These are phyloP conservation scores for Platycheirus albimanus DNA, from an alignment of 2,888 invertebrate species.

Conservation along the genomic window DNA sequence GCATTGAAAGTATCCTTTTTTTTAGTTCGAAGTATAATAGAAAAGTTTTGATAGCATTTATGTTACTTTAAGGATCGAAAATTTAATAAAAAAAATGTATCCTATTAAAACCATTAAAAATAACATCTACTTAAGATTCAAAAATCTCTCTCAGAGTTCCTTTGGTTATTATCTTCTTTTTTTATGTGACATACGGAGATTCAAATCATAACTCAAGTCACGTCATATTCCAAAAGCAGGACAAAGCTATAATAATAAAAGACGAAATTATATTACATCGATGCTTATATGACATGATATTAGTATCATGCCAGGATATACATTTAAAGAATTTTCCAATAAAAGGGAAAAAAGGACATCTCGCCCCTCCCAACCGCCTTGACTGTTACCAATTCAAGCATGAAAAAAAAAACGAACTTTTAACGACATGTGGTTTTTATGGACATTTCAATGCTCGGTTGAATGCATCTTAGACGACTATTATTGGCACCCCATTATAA, in stretches of 20 bases:
- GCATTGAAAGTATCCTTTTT: too few species aligned
- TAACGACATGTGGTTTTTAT: constrained; percentile 67
- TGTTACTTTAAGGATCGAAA: too few species aligned
- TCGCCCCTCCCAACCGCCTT: constrained; percentile 8
- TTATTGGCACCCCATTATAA: constrained; percentile 60
- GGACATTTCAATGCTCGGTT: constrained; percentile 47
- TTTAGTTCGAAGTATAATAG: too few species aligned
- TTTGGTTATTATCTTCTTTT: neutral
- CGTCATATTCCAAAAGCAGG: constrained; percentile 12
- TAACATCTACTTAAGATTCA: neutral
- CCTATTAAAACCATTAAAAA: neutral
- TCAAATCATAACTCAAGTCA: constrained; percentile 10
- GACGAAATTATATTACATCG: constrained; percentile 13
- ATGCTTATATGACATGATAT: constrained; percentile 14
- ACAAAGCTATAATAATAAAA: constrained; percentile 13
- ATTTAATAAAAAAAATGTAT: neutral
- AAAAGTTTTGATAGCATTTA: too few species aligned
- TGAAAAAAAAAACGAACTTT: constrained; percentile 17
- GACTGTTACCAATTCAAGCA: constrained; percentile 1
- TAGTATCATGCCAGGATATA: neutral
- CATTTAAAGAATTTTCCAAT: constrained; percentile 23
- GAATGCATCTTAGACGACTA: constrained; percentile 53
- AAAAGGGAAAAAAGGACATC: constrained; percentile 19
- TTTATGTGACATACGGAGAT: neutral
- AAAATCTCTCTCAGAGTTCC: neutral